Conservation (phyloP, 2,797 vertebrate species). For the Catharus ustulatus region DNA sequence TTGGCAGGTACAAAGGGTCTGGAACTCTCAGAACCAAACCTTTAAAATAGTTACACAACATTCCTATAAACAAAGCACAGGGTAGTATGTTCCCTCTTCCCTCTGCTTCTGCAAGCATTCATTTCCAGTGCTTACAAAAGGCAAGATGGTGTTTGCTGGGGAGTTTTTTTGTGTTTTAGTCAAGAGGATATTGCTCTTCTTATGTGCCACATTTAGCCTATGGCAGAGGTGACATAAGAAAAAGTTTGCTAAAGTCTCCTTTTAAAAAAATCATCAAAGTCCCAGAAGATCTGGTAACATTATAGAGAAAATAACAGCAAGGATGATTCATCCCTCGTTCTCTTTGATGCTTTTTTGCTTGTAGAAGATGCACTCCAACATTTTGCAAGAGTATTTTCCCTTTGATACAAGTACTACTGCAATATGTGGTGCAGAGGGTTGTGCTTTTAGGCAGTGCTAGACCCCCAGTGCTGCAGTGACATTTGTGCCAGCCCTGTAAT, state of each 20-base stretch:
- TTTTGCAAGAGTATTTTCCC: background rate
- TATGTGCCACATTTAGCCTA: background rate
- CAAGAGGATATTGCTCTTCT: background rate
- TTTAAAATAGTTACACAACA: fast-evolving
- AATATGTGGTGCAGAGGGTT: background rate
- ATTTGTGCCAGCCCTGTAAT: background rate
- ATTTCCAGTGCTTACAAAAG: background rate
- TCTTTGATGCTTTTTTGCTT: background rate
- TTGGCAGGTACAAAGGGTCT: fast-evolving
- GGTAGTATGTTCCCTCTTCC: background rate
- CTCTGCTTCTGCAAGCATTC: background rate
- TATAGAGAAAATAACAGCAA: background rate
- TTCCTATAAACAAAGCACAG: background rate
- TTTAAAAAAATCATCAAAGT: background rate
- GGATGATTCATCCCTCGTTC: background rate
- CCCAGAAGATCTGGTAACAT: background rate
- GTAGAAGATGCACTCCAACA: background rate
- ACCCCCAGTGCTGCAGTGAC: background rate
- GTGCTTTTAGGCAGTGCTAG: background rate
- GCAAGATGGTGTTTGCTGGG: background rate
- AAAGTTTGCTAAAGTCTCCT: background rate
- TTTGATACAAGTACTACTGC: background rate
- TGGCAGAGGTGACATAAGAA: background rate
- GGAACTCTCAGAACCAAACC: background rate
- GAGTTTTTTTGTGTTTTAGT: background rate